Evolutionary conservation across 2,888 invertebrate species (phyloP), one percentile per base, ranked within the genome.

Genomic region (Nematopogon swammerdamellus): DNA sequence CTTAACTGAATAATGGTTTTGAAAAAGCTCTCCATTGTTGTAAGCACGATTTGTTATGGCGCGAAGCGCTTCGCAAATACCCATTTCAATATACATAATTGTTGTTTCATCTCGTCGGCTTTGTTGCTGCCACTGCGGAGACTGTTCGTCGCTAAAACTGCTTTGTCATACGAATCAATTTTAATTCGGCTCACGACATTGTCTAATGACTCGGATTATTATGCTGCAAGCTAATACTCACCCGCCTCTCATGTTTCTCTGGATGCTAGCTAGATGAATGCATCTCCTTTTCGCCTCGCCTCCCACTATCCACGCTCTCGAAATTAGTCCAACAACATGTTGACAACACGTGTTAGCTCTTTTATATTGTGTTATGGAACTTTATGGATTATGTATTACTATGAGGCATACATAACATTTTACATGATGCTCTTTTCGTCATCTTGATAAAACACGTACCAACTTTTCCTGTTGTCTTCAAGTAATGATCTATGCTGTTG

Each of bases 1-100:
- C 69, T 63, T 61, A 65, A 62, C 69, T 63, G 61, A 65, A 70
- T 77, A 77, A 79, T 77, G 74, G 76, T 69, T 70, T 65, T 71
- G 65, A 69, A 71, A 77, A 77, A 77, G 76, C 77, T 36, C 73
- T 73, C 77, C 67, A 71, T 79, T 79, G 77, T 79, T 74, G 69
- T 66, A 65, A 63, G 60, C 69, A 64, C 71, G 70, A 73, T 76
- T 75, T 74, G 75, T 75, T 76, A 73, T 72, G 74, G 76, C 71
- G 72, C 70, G 63, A 63, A 68, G 64, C 70, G 69, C 49, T 71
- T 69, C 72, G 73, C 47, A 58, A 67, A 71, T 70, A 75, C 70
- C 72, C 68, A 69, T 70, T 75, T 74, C 75, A 74, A 73, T 71
- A 72, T 67, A 62, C 67, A 68, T 76, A 72, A 79, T 79, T 79